phyloP scores from a whole-genome alignment of 1,140 invertebrate genomes.

The Cydia splendana region DNA sequence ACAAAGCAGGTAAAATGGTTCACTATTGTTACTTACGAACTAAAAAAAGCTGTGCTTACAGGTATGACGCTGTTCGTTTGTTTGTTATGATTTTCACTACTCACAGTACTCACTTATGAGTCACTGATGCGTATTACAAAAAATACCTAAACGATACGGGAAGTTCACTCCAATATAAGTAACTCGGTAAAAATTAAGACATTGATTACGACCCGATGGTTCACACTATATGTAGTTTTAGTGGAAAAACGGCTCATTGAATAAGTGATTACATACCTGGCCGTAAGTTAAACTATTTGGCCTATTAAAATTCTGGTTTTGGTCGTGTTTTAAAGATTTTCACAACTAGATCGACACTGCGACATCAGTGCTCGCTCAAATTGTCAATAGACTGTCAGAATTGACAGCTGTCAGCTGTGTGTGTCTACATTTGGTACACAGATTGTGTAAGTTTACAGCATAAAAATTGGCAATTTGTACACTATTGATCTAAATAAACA shows the following conservation, averaged over 20 bases:
- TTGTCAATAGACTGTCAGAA: neutral
- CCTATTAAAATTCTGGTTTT: conserved; percentile 27
- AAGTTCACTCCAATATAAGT: conserved; percentile 37
- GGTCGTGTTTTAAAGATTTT: neutral
- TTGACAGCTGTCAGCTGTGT: conserved; percentile 1
- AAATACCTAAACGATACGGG: conserved; percentile 32
- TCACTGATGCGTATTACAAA: conserved; percentile 26
- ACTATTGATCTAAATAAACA: too few relatives aligned
- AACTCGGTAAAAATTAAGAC: neutral
- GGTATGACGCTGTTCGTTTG: conserved; percentile 15
- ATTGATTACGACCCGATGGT: neutral
- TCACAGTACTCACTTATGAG: neutral
- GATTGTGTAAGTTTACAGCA: too few relatives aligned
- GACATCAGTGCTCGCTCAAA: neutral
- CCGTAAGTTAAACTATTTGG: conserved; percentile 15
- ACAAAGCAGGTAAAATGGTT: neutral
- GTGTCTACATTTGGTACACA: too few relatives aligned
- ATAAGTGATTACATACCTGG: conserved; percentile 28
- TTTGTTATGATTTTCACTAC: conserved; percentile 24
- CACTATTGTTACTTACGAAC: neutral
- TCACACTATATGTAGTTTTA: neutral
- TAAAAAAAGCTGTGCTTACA: neutral
- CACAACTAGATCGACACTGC: neutral
- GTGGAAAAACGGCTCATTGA: conserved; percentile 24
- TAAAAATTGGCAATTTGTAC: too few relatives aligned